Conservation (phyloP, 2,888 invertebrate species). For the Fissipunctia ypsillon region DNA sequence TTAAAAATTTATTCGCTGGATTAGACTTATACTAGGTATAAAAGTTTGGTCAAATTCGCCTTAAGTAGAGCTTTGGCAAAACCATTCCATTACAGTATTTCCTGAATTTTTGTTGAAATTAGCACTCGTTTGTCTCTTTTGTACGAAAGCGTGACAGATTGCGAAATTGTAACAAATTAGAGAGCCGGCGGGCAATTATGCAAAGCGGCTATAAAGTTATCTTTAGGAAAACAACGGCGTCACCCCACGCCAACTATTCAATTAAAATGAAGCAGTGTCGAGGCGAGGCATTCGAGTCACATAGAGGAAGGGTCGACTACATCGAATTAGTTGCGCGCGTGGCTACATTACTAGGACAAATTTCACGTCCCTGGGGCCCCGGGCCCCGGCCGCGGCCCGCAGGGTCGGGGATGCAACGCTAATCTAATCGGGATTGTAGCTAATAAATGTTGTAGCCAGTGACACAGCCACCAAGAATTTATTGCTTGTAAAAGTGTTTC, state of each 20-base stretch:
- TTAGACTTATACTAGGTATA: no score
- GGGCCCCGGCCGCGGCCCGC: slow-evolving; percentile 66
- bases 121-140: slow-evolving; percentile 66
- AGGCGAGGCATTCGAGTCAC: slow-evolving; percentile 86
- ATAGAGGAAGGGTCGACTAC: slow-evolving; percentile 84
- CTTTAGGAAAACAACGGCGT: slow-evolving; percentile 86
- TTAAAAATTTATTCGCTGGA: no score
- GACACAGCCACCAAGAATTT: slow-evolving; percentile 87
- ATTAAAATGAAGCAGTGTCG: slow-evolving; percentile 88
- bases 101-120: slow-evolving; percentile 52
- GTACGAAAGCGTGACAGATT: slow-evolving; percentile 84
- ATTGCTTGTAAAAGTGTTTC: slow-evolving; percentile 91
- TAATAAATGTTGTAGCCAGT: slow-evolving; percentile 89
- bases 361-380: slow-evolving; percentile 83
- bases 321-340: slow-evolving; percentile 89
- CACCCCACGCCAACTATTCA: slow-evolving; percentile 88
- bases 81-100: background rate
- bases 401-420: slow-evolving; percentile 86
- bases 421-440: slow-evolving; percentile 90
- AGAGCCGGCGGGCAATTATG: slow-evolving; percentile 86
- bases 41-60: no score
- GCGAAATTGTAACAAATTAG: slow-evolving; percentile 88
- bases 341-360: slow-evolving; percentile 90
- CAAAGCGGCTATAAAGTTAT: slow-evolving; percentile 88
- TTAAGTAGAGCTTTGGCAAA: background rate